Conservation (phyloP, 2,113 vertebrate genomes). For the Ariopsis seemanni region DNA sequence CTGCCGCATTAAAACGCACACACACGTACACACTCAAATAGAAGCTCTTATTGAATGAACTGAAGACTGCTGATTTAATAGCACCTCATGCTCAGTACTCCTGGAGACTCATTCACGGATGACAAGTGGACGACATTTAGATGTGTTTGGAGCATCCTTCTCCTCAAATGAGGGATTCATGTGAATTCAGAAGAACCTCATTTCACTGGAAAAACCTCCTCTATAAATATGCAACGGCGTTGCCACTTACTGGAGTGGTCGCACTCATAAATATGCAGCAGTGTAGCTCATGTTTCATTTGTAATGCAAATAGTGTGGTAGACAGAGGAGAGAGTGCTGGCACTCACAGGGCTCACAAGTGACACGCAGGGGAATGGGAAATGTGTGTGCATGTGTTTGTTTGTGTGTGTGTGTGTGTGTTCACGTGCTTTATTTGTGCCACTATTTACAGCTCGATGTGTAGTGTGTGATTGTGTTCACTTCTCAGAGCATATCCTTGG, state of each 20-base stretch:
- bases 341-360: slow-evolving; percentile 25
- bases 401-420: slow-evolving; percentile 42
- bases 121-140: slow-evolving; percentile 50
- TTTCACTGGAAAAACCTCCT: slow-evolving; percentile 53
- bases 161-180: slow-evolving; percentile 54
- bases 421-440: slow-evolving; percentile 36
- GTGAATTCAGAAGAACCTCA: slow-evolving; percentile 55
- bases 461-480: slow-evolving; percentile 44
- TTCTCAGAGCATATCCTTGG: slow-evolving; percentile 7
- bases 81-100: slow-evolving; percentile 37
- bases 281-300: slow-evolving; percentile 46
- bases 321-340: slow-evolving; percentile 44
- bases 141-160: slow-evolving; percentile 48
- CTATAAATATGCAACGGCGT: slow-evolving; percentile 59
- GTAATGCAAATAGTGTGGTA: slow-evolving; percentile 52
- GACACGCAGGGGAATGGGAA: slow-evolving; percentile 18
- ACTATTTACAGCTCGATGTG: slow-evolving; percentile 51
- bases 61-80: slow-evolving; percentile 52
- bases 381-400: slow-evolving; percentile 40
- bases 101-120: slow-evolving; percentile 42
- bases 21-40: slow-evolving; percentile 11
- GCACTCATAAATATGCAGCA: slow-evolving; percentile 55
- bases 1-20: not conserved
- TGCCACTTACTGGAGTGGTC: slow-evolving; percentile 48
- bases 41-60: slow-evolving; percentile 39